Conservation (phyloP, 1,140 invertebrate species). For the Octopus bimaculoides region DNA sequence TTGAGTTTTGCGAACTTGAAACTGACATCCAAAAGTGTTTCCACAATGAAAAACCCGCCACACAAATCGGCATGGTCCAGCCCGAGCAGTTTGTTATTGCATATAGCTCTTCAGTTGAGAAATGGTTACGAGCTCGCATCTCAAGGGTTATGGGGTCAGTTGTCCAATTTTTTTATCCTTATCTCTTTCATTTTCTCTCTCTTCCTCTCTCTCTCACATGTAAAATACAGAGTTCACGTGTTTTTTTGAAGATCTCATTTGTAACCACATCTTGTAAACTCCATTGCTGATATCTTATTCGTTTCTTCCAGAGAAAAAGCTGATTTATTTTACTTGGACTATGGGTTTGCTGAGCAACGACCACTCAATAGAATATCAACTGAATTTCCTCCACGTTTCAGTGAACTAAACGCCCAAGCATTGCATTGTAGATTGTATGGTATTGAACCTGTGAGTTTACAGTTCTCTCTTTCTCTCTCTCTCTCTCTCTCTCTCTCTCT, state of each 20-base stretch:
- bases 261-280: no score
- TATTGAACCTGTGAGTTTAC: not conserved
- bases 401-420: not conserved
- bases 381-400: not conserved
- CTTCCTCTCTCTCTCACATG: no score
- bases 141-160: not conserved
- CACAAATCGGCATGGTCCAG: not conserved
- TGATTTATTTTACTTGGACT: not conserved
- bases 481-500: no score
- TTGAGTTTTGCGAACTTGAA: not conserved
- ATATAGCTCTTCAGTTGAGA: not conserved
- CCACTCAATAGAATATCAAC: not conserved
- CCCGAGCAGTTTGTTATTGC: constrained; percentile 6
- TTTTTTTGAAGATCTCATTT: no score
- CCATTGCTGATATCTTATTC: no score
- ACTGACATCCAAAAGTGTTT: not conserved
- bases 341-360: constrained; percentile 2
- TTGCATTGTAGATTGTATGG: not conserved
- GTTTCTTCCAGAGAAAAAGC: not conserved
- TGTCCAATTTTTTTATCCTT: no score
- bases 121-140: not conserved
- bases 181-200: no score
- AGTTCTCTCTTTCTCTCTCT: no score
- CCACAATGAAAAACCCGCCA: not conserved
- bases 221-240: no score